Percentiles rank a stretch among this genome's conserved stretches.
Conservation (phyloP, 2,888 invertebrate genomes). For the Diplazon laetatorius region DNA sequence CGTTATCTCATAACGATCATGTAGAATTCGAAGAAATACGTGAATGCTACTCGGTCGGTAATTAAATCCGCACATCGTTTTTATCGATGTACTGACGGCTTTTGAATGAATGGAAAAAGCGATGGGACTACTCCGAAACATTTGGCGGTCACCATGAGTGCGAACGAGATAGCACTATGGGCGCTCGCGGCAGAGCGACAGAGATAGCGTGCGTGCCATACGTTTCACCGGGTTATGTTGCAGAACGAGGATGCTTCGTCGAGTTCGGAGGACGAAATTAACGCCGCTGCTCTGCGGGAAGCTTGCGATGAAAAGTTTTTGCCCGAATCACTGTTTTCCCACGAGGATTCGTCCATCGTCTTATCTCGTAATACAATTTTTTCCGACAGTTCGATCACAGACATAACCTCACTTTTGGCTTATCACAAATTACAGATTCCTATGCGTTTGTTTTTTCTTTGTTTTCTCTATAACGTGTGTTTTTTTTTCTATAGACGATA, state of each 20-base stretch:
- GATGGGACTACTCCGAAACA: too few species aligned
- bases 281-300: slow-evolving; percentile 71
- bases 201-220: neutral
- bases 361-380: slow-evolving; percentile 5
- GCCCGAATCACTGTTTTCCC: slow-evolving; percentile 66
- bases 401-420: slow-evolving; percentile 44
- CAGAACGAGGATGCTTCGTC: slow-evolving; percentile 62
- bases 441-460: neutral
- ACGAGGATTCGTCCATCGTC: slow-evolving; percentile 31
- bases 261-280: slow-evolving; percentile 75
- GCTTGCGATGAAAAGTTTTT: slow-evolving; percentile 74
- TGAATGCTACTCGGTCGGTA: too few species aligned
- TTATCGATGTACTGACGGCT: too few species aligned
- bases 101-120: too few species aligned
- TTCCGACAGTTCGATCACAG: slow-evolving; percentile 2
- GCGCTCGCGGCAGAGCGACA: too few species aligned
- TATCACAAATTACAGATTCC: slow-evolving; percentile 1
- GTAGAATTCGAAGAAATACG: too few species aligned
- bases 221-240: slow-evolving; percentile 13
- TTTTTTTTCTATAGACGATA: slow-evolving; percentile 1
- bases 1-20: too few species aligned
- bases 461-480: neutral
- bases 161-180: too few species aligned
- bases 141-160: too few species aligned
- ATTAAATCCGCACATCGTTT: too few species aligned